phyloP scores from a whole-genome alignment of 2,113 vertebrate species.

The Prunella fulvescens region DNA sequence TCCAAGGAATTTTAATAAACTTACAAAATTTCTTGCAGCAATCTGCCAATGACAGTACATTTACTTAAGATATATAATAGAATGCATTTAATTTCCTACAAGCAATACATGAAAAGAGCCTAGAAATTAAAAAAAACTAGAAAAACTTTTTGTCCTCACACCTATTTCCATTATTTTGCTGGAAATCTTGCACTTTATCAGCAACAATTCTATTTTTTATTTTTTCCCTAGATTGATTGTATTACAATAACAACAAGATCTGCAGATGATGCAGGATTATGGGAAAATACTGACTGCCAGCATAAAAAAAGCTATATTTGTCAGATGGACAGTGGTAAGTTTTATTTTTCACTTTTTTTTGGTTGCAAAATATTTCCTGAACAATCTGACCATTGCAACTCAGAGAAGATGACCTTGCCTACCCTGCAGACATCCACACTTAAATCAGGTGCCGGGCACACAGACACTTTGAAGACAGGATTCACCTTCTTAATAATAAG shows the following conservation, averaged over 20 bases:
- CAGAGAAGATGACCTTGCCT: neutral
- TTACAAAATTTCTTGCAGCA: neutral
- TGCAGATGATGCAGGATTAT: neutral
- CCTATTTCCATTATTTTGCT: neutral
- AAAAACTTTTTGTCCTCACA: neutral
- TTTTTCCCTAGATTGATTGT: neutral
- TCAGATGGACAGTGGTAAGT: conserved; percentile 32
- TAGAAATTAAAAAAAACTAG: neutral
- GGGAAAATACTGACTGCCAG: conserved; percentile 3
- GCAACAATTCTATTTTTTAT: neutral
- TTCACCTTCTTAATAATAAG: neutral
- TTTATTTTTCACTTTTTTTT: neutral
- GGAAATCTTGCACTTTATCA: neutral
- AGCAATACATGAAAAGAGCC: neutral
- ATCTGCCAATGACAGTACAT: neutral
- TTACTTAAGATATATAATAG: neutral
- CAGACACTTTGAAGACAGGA: neutral
- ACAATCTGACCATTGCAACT: rapidly evolving
- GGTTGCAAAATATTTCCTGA: neutral
- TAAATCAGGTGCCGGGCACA: neutral
- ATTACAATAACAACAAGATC: neutral
- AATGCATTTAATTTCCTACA: neutral
- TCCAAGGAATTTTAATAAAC: neutral
- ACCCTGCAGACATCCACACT: neutral
- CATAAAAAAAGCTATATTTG: conserved; percentile 32